These are phyloP conservation scores for Cydia fagiglandana DNA, from an alignment of 1,140 invertebrate genomes.

Conservation along the genomic window DNA sequence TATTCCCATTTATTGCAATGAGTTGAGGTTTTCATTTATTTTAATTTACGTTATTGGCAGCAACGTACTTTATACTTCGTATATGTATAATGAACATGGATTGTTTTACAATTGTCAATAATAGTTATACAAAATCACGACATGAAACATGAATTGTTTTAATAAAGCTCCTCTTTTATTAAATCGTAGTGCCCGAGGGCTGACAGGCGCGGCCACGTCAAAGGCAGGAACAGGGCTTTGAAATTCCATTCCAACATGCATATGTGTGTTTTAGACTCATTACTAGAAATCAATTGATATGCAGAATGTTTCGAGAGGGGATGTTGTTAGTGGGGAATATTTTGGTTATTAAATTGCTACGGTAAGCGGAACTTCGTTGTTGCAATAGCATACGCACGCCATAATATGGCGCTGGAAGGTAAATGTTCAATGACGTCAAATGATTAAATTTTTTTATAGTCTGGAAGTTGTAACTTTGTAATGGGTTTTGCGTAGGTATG, in stretches of 20 bases:
- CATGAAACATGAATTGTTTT: conserved; percentile 8
- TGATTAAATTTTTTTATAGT: too few species aligned
- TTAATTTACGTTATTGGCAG: too few species aligned
- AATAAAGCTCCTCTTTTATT: background rate
- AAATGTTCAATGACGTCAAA: background rate
- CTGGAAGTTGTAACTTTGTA: too few species aligned
- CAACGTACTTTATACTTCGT: background rate
- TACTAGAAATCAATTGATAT: conserved; percentile 21
- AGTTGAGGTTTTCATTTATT: too few species aligned
- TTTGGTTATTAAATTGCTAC: background rate
- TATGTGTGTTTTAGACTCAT: background rate
- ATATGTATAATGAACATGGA: background rate
- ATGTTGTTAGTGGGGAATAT: background rate
- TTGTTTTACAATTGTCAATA: background rate
- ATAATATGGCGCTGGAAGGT: background rate
- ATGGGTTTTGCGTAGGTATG: too few species aligned
- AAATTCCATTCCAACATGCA: background rate
- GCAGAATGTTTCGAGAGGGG: conserved; percentile 7
- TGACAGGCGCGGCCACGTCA: conserved; percentile 12
- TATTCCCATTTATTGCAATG: too few species aligned
- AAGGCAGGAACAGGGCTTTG: conserved; percentile 3
- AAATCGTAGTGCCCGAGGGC: background rate
- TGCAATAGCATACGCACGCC: background rate
- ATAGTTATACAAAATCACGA: background rate
- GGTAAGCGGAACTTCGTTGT: background rate